Conservation (phyloP, 2,113 vertebrate species). For the Chloropsis cyanopogon region DNA sequence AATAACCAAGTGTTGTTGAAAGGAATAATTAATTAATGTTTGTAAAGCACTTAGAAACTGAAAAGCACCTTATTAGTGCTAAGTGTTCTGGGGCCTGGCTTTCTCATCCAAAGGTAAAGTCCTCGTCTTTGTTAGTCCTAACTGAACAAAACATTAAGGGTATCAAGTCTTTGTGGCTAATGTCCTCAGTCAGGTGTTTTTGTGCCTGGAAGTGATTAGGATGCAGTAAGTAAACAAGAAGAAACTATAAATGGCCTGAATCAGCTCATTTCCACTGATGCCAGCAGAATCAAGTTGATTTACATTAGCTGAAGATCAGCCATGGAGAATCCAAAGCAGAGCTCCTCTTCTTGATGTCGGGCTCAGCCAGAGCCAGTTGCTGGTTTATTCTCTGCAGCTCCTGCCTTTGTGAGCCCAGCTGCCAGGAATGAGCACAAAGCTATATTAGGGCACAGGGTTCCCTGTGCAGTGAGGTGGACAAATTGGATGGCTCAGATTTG, state of each 20-base stretch:
- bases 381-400: not conserved
- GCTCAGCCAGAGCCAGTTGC: not conserved
- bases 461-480: not conserved
- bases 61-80: slow-evolving; percentile 44
- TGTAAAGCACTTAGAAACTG: slow-evolving; percentile 49
- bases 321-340: not conserved
- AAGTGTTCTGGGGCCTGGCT: not conserved
- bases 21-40: slow-evolving; percentile 64
- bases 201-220: not conserved
- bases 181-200: not conserved
- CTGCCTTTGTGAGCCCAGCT: not conserved
- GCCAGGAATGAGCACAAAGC: not conserved
- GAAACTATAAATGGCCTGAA: not conserved
- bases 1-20: slow-evolving; percentile 46
- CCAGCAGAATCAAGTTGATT: not conserved
- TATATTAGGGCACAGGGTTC: not conserved
- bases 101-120: slow-evolving; percentile 1
- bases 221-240: slow-evolving; percentile 18
- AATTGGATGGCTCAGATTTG: not conserved
- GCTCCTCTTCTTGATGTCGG: not conserved
- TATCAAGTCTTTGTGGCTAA: not conserved
- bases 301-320: not conserved
- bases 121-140: not conserved
- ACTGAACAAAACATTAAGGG: not conserved
- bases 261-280: not conserved